phyloP scores from a whole-genome alignment of 2,888 invertebrate species.

The Drosophila mettleri region DNA sequence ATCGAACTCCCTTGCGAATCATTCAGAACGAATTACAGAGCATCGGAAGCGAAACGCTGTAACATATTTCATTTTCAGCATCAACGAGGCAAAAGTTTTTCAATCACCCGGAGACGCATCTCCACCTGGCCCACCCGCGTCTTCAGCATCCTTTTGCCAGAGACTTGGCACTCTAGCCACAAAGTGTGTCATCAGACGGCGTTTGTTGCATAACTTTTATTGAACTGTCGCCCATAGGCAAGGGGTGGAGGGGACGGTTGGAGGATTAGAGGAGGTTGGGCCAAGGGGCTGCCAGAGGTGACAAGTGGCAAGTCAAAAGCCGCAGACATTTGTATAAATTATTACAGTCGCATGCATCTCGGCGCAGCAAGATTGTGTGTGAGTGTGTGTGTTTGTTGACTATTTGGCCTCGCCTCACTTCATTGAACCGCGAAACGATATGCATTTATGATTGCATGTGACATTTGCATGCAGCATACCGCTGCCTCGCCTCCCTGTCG shows the following conservation, averaged over 20 bases:
- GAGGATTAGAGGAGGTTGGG: not conserved
- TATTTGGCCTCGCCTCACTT: constrained; percentile 23
- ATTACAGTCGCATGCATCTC: constrained; percentile 60
- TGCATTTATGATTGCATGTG: constrained; percentile 77
- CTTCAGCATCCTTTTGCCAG: constrained; percentile 22
- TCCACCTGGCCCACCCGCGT: constrained; percentile 27
- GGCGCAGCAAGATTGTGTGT: constrained; percentile 36
- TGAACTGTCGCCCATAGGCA: constrained; percentile 68
- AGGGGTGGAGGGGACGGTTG: constrained; percentile 7
- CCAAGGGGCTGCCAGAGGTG: constrained; percentile 49
- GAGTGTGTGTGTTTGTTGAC: constrained; percentile 35
- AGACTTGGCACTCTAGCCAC: constrained; percentile 8
- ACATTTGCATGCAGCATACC: constrained; percentile 69
- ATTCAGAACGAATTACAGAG: not conserved
- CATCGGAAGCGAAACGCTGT: constrained; percentile 35
- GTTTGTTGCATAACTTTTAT: constrained; percentile 74
- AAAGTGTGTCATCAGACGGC: constrained; percentile 74
- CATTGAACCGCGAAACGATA: constrained; percentile 42
- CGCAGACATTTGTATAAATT: constrained; percentile 79
- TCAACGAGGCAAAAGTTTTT: constrained; percentile 75
- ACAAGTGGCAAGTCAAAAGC: constrained; percentile 74
- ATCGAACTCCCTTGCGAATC: not conserved
- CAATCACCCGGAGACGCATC: constrained; percentile 64
- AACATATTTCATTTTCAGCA: constrained; percentile 78
- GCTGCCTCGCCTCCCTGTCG: fast-evolving